Conservation (phyloP, 2,888 invertebrate species). For the Spilarctia lutea region DNA sequence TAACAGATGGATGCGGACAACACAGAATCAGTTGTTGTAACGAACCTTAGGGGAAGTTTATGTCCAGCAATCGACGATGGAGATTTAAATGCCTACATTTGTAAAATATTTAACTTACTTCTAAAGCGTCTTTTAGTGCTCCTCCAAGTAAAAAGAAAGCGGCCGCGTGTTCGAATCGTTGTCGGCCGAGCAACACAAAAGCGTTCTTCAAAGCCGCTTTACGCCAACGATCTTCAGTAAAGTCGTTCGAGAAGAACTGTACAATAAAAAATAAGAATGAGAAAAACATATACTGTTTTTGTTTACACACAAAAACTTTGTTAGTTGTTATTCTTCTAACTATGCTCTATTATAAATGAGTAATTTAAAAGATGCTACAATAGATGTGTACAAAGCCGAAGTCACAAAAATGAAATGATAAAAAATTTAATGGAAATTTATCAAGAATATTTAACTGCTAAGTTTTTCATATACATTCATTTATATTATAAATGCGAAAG, state of each 20-base stretch:
- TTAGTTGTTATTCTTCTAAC: not conserved
- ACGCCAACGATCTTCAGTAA: conserved; percentile 96
- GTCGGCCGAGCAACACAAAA: conserved; percentile 97
- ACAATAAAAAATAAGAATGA: conserved; percentile 6
- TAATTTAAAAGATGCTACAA: not conserved
- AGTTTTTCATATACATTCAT: too few relatives aligned
- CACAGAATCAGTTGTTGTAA: too few relatives aligned
- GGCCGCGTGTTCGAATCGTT: conserved; percentile 98
- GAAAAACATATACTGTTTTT: too few relatives aligned
- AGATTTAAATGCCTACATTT: too few relatives aligned
- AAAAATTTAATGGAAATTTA: not conserved
- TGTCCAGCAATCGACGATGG: too few relatives aligned
- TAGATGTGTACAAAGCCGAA: not conserved
- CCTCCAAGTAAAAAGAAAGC: conserved; percentile 99
- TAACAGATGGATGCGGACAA: too few relatives aligned
- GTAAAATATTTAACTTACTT: conserved; percentile 84
- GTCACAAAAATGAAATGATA: not conserved
- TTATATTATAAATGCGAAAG: too few relatives aligned
- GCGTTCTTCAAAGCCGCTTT: conserved; percentile 99
- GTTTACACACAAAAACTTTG: not conserved
- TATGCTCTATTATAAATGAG: not conserved
- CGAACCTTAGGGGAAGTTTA: too few relatives aligned
- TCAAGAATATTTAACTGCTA: too few relatives aligned
- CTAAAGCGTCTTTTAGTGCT: conserved; percentile 97
- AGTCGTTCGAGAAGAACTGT: conserved; percentile 97